Base-by-base conservation (phyloP, 2,797 vertebrate genomes). In the Decapterus maruadsi region DNA sequence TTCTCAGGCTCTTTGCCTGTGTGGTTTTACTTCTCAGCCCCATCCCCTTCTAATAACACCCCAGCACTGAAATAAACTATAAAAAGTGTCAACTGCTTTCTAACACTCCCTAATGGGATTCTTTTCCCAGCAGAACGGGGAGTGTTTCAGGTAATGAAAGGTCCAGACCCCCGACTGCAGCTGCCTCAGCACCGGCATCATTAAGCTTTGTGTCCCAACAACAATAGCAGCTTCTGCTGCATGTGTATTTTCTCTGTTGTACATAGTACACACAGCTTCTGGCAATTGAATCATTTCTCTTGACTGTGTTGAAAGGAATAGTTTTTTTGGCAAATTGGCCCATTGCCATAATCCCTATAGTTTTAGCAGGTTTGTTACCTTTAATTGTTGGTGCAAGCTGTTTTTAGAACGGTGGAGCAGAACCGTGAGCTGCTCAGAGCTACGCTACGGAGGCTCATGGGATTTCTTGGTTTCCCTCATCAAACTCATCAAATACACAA, bases 21-120 rank as follows among this genome's bases (percentile, higher is more conserved):
- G 80, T 70, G 75, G 78, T 81, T 89, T 89, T 61, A 58, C 77
- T 67, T 69, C 80, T 63, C 61, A 38, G 64, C 55, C 60, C 74
- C 78, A 6, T 61, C 62, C 61, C 78, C 57, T 26, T 48, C 71
- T 84, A 89, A 91, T 90, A 72, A 88, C 80, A 91, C 78, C 73
- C 46, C 74, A 26, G 68, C 63, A 16, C 76, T 14, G 63, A 81
- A 81, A 77, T 83, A 59, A 85, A 64, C 80, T 54, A 40, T 83
- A 78, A 86, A 84, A 90, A 46, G 60, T 71, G 73, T 84, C 79
- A 78, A 75, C 79, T 80, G 76, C 59, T 83, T 82, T 84, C 78
- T 77, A 83, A 83, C 81, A 58, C 51, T 76, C 62, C 54, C 64
- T 69, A 67, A 68, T 74, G 42, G 26, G 65, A 59, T 68, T 80